phyloP scores from a whole-genome alignment of 1,140 invertebrate species.

The Brachionus koreanus region DNA sequence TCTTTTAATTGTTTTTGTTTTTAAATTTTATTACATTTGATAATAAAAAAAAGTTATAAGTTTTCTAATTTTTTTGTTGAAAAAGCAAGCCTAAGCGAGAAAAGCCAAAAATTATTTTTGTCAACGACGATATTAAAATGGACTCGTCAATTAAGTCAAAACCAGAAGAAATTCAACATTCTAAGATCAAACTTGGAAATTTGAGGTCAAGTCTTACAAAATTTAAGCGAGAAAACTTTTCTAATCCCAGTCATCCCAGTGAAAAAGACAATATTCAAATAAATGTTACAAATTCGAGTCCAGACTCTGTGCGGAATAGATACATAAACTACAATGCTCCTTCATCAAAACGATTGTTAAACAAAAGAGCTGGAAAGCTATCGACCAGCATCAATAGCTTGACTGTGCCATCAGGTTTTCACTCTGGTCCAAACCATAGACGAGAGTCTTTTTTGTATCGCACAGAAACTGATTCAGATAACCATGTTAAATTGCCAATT shows the following conservation, averaged over 20 bases:
- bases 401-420: neutral
- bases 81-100: neutral
- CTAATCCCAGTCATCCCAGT: neutral
- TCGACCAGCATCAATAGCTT: neutral
- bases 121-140: neutral
- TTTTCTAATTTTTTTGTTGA: neutral
- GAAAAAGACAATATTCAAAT: neutral
- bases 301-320: neutral
- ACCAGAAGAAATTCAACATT: neutral
- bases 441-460: slow-evolving; percentile 18
- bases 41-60: neutral
- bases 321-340: neutral
- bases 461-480: neutral
- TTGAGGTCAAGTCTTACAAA: neutral
- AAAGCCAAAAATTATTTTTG: neutral
- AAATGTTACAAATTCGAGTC: neutral
- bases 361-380: neutral
- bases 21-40: slow-evolving; percentile 1
- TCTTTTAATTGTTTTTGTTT: neutral
- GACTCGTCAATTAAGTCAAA: neutral
- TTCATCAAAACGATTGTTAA: neutral
- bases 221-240: neutral
- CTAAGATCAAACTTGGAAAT: neutral
- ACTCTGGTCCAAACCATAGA: neutral
- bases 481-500: slow-evolving; percentile 29